These are phyloP conservation scores for Xiphophorus couchianus DNA, from an alignment of 2,113 vertebrate species.

Conservation along the genomic window DNA sequence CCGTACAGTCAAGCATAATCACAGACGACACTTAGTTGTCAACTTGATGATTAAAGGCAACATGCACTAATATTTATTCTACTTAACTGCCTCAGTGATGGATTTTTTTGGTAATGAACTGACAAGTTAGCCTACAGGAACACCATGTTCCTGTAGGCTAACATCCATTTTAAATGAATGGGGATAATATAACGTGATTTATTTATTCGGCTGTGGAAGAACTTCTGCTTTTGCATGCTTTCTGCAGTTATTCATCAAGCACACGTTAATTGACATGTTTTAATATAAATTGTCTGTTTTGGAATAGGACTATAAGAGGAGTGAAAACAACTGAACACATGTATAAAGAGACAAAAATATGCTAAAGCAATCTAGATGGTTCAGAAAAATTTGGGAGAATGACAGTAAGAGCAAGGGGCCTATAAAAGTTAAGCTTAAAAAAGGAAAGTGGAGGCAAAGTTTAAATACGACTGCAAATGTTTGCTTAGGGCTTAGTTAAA, in stretches of 20 bases:
- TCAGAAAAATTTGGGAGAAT: not conserved
- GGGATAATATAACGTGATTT: not conserved
- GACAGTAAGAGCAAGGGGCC: not conserved
- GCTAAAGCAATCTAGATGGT: not conserved
- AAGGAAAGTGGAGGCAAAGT: not conserved
- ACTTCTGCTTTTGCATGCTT: not conserved
- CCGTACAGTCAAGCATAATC: not conserved
- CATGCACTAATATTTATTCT: not conserved
- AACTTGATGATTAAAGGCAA: not conserved
- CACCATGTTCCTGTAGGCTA: not conserved
- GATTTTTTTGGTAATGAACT: not conserved
- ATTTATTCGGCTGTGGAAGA: not conserved
- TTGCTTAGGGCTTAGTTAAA: not conserved
- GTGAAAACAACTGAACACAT: not conserved
- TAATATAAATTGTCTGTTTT: not conserved
- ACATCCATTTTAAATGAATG: not conserved
- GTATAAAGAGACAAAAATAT: not conserved
- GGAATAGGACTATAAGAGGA: not conserved
- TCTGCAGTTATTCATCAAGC: not conserved
- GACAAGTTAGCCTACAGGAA: not conserved
- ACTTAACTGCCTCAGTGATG: not conserved
- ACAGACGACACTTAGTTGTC: not conserved
- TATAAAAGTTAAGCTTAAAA: not conserved
- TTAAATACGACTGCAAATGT: not conserved
- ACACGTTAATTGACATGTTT: not conserved